Base-by-base conservation (phyloP, 2,113 vertebrate genomes). In the Felis chaus region DNA sequence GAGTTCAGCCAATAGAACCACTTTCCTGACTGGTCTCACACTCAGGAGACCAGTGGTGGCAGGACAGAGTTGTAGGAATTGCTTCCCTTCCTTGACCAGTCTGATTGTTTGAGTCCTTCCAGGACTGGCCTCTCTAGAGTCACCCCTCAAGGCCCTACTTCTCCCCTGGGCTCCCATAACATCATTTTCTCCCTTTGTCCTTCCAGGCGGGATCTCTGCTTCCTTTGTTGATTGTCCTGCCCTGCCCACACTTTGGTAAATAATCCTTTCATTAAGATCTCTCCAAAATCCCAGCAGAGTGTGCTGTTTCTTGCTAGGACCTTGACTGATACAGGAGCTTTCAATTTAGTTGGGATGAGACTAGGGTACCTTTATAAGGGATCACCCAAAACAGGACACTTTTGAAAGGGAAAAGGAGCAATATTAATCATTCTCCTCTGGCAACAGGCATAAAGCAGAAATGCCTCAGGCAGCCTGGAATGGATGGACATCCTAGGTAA, bases 331-430 rank as follows among this genome's bases (percentile, higher is more conserved):
- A 53, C 16, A 55, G 29, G 19, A 53, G 15, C 14, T 90, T 97
- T 84, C 7, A 33, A 4, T 63, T 69, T 73, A 93, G 23, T 21
- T 87, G 7, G n/a, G 16, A 4, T 65, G 91, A 83, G 48, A 79
- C 71, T 74, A 61, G 1, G 18, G 16, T 81, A 57, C 90, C 29
- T 25, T 71, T 90, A 68, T 39, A 80, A 94, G 6, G 79, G 66
- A 92, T 71, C 84, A 85, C 57, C 78, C 83, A 96, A 94, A 78
- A 33, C 36, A 84, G 80, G 57, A n/a, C 36, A 63, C 50, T 73
- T 96, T 57, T 63, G 11, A 82, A 79, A 90, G 63, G 90, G 21
- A 82, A 93, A 81, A 19, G 16, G 45, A 45, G 39, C 25, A 41
- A 15, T 48, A 21, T 65, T 92, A 79, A 85, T 73, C 71, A 93